Base-by-base conservation (phyloP, 2,888 invertebrate species). In the Slavum lentiscoides region DNA sequence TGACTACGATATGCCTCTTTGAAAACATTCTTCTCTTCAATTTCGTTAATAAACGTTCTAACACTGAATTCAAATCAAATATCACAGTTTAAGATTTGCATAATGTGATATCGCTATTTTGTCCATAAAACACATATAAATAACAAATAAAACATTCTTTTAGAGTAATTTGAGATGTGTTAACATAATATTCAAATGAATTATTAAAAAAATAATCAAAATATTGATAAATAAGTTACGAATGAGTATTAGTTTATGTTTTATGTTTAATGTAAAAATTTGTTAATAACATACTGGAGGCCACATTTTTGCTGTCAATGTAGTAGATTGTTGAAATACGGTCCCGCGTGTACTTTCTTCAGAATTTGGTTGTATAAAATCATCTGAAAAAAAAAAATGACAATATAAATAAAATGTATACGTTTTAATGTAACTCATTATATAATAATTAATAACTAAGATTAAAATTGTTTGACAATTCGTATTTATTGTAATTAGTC, bases 281-380 rank as follows among this genome's bases (percentile, higher is more conserved):
- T 49, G 39, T 23, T 70, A 58, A 49, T 55, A 58, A 83, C 83
- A 82, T 83, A 85, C 85, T 83, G 85, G 87, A 83, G 88, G 88
- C 88, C 87, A 88, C 88, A 88, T 88, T 84, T 87, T 88, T 83
- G 88, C 88, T 84, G 88, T 88, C 87, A 88, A 85, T 85, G 88
- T 88, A 86, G 88, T 88, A 86, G 88, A 88, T 86, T 88, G 88
- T 85, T 88, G 87, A 87, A 86, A 88, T 75, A 86, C 83, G 19
- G 64, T 80, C 1, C 39, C 58, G 9, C 8, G 62, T 5, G 64
- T 70, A 59, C 17, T 80, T 30, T 66, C 43, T 66, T 72, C 80
- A 58, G 70, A 43, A 43, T 5, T 64, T 72, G 80, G 43, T 8
- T 30, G 64, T 39, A 43, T 55, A 9, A 72, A 55, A 62, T 72